phyloP scores from a whole-genome alignment of 2,797 vertebrate species.

The Cuculus canorus region DNA sequence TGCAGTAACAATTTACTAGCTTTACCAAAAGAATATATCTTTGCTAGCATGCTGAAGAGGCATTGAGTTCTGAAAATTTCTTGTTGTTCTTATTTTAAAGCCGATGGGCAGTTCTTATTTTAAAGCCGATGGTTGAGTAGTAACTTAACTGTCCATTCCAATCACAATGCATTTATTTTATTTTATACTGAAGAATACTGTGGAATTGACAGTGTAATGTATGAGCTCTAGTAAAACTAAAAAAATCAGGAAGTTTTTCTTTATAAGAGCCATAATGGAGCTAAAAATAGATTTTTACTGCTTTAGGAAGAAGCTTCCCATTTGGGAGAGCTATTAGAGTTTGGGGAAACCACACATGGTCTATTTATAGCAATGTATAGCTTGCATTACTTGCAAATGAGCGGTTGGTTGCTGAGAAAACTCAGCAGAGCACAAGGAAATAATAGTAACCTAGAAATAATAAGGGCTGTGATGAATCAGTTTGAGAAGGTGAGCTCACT shows the following conservation, averaged over 20 bases:
- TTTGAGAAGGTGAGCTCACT: background rate
- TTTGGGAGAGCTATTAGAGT: background rate
- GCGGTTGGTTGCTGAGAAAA: background rate
- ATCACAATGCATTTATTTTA: background rate
- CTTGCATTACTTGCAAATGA: background rate
- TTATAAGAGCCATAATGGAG: background rate
- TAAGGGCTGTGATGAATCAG: conserved; percentile 20
- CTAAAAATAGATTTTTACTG: background rate
- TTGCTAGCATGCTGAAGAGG: background rate
- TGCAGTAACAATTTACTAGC: too few relatives aligned
- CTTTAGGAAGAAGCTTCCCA: background rate
- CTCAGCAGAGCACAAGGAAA: background rate
- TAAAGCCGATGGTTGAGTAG: background rate
- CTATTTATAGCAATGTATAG: background rate
- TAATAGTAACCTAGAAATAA: conserved; percentile 1
- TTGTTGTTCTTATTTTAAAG: background rate
- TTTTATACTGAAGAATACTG: background rate
- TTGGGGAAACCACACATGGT: background rate
- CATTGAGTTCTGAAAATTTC: background rate
- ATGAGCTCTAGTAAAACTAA: background rate
- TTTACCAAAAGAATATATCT: background rate
- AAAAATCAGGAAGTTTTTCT: background rate
- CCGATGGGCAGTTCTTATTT: background rate
- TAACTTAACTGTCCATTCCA: background rate
- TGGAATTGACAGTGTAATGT: background rate